Evolutionary conservation across 2,888 invertebrate species (phyloP).

Genomic region (Nymphalis c-album): DNA sequence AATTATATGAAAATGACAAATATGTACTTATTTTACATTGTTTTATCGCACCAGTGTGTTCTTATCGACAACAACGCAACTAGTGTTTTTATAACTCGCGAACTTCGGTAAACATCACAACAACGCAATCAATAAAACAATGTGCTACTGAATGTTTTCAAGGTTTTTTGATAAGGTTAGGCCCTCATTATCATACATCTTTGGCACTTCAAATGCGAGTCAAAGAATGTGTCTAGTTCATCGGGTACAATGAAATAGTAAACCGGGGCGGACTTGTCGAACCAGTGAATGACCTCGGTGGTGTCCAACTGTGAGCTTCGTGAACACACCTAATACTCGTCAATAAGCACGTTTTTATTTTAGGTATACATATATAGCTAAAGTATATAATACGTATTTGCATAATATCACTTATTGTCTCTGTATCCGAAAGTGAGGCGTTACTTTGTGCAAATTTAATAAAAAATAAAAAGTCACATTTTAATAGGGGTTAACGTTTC

Average conservation of each 20-base stretch:
- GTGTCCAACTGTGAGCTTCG: slow-evolving; percentile 56
- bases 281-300: slow-evolving; percentile 76
- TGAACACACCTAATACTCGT: slow-evolving; percentile 53
- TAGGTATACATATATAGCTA: slow-evolving; percentile 33
- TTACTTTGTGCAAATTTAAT: slow-evolving; percentile 22
- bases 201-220: slow-evolving; percentile 18
- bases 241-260: slow-evolving; percentile 52
- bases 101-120: slow-evolving; percentile 41
- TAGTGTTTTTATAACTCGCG: slow-evolving; percentile 51
- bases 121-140: slow-evolving; percentile 45
- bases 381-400: slow-evolving; percentile 21
- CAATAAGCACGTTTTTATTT: slow-evolving; percentile 51
- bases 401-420: slow-evolving; percentile 36
- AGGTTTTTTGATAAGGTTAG: slow-evolving; percentile 35
- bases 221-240: slow-evolving; percentile 44
- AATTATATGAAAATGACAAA: slow-evolving; percentile 16
- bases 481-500: slow-evolving; percentile 53
- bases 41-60: slow-evolving; percentile 57
- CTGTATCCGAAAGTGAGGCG: slow-evolving; percentile 19
- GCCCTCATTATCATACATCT: slow-evolving; percentile 45
- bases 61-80: slow-evolving; percentile 60
- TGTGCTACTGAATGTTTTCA: slow-evolving; percentile 33
- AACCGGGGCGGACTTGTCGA: slow-evolving; percentile 64
- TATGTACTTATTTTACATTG: slow-evolving; percentile 49
- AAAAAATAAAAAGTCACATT: slow-evolving; percentile 53